Evolutionary conservation across 2,113 vertebrate genomes (phyloP).

Genomic region (Pangasianodon hypophthalmus): DNA sequence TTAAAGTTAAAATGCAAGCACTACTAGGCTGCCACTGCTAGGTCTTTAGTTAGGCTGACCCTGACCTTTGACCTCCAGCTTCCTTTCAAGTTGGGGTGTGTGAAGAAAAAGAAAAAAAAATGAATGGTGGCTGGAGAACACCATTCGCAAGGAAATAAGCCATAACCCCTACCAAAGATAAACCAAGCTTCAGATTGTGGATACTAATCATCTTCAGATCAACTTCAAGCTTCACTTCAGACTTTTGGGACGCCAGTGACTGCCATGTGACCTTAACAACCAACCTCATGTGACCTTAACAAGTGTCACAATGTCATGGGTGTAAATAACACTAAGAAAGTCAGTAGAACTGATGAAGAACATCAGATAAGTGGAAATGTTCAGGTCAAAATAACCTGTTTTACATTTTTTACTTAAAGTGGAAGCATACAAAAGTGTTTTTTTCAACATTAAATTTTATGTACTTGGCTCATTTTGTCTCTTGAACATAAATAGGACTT

Average conservation of each 20-base stretch:
- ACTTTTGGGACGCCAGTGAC: neutral
- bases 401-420: neutral
- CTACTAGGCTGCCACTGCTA: neutral
- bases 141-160: neutral
- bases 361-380: neutral
- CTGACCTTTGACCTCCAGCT: neutral
- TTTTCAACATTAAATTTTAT: neutral
- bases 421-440: neutral
- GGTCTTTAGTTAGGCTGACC: neutral
- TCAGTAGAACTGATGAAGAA: neutral
- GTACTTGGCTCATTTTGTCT: neutral
- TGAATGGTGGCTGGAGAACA: neutral
- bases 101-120: neutral
- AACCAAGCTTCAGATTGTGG: neutral
- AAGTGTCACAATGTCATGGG: neutral
- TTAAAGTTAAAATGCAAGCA: neutral
- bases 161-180: neutral
- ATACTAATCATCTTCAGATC: neutral
- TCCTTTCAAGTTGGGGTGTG: neutral
- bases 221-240: neutral
- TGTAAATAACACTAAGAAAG: neutral
- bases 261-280: neutral
- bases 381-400: neutral
- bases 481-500: neutral
- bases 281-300: neutral